A percentile compares a stretch with the other conserved stretches of the same genome.
phyloP scores from a whole-genome alignment of 2,797 vertebrate genomes.

The Coreius guichenoti region DNA sequence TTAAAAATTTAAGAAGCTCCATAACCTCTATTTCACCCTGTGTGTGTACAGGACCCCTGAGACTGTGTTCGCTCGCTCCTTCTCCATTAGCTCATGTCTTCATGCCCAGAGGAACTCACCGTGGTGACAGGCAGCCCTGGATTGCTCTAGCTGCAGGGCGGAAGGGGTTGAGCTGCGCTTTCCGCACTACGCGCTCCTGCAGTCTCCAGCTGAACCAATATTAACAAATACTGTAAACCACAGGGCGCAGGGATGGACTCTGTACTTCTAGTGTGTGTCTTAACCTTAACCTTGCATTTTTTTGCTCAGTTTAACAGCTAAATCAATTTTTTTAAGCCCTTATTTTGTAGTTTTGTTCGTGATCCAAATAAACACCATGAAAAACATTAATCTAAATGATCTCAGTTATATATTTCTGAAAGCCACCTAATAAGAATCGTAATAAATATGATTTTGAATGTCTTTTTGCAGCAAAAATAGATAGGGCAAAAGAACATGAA shows the following conservation, averaged over 20 bases:
- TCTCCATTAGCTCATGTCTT: conserved; percentile 87
- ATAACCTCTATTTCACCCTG: conserved; percentile 95
- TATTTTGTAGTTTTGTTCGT: neutral
- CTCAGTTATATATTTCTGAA: conserved; percentile 8
- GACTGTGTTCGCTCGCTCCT: conserved; percentile 77
- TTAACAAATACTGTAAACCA: conserved; percentile 50
- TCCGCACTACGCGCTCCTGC: conserved; percentile 35
- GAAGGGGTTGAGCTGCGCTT: conserved; percentile 65
- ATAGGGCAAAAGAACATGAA: conserved; percentile 19
- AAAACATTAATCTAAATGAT: neutral
- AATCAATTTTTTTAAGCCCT: neutral
- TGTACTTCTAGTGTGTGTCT: conserved; percentile 6
- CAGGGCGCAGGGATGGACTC: conserved; percentile 36
- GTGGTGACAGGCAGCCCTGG: conserved; percentile 56
- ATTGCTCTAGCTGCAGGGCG: conserved; percentile 72
- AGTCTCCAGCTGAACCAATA: conserved; percentile 50
- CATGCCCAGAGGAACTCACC: conserved; percentile 82
- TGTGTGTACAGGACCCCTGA: conserved; percentile 82
- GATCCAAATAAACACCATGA: conserved; percentile 12
- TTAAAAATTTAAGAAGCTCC: conserved; percentile 92
- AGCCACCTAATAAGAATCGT: neutral
- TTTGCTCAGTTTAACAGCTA: neutral
- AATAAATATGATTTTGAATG: neutral
- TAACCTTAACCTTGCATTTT: conserved; percentile 14
- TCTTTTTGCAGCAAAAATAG: conserved; percentile 20